Evolutionary conservation across 2,797 vertebrate genomes (phyloP).

Genomic region (Cynodonichthys magdalenae): DNA sequence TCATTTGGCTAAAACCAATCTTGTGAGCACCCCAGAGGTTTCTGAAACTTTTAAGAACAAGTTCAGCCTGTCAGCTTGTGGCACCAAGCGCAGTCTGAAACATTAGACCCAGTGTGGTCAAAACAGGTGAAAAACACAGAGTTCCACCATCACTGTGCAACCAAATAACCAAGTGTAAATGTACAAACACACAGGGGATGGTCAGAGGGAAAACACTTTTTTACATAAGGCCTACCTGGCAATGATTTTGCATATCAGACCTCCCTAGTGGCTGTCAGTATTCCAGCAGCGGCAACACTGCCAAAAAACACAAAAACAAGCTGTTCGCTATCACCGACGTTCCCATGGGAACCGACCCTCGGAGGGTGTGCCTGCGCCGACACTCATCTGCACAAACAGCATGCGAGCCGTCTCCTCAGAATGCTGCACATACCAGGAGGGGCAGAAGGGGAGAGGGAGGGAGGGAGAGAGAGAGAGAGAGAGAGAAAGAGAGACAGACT

Average conservation of each 20-base stretch:
- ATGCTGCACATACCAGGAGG: conserved; percentile 29
- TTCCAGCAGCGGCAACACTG: conserved; percentile 62
- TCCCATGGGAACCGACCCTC: conserved; percentile 76
- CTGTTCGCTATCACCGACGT: conserved; percentile 71
- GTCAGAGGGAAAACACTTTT: conserved; percentile 55
- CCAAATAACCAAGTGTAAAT: conserved; percentile 41
- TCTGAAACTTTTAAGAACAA: conserved; percentile 66
- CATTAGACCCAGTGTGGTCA: conserved; percentile 46
- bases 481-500: conserved; percentile 3
- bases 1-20: conserved; percentile 65
- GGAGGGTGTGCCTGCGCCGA: conserved; percentile 66
- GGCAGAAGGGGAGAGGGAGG: no score
- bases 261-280: conserved; percentile 67
- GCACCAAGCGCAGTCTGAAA: conserved; percentile 46
- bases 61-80: conserved; percentile 70
- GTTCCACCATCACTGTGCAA: conserved; percentile 41
- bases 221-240: conserved; percentile 63
- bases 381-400: conserved; percentile 72
- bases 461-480: background rate
- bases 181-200: conserved; percentile 43
- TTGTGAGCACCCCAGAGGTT: conserved; percentile 56
- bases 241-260: conserved; percentile 68
- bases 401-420: conserved; percentile 37
- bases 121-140: conserved; percentile 30
- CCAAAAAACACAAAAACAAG: conserved; percentile 79